Evolutionary conservation across 2,113 vertebrate species (phyloP).

Genomic region (Lipophrys pholis): DNA sequence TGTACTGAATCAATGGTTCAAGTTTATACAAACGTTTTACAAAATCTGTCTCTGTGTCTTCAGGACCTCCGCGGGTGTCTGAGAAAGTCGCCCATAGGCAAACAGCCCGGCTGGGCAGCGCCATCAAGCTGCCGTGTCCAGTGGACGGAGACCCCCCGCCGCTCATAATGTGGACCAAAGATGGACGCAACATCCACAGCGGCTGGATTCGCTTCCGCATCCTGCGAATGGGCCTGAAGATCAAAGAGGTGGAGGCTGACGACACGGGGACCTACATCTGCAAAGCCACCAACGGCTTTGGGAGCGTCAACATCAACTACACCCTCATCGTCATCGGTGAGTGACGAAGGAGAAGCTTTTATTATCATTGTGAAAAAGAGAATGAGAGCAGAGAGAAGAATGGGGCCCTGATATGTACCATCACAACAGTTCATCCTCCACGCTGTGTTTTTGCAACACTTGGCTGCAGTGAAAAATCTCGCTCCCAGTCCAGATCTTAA

Average conservation of each 20-base stretch:
- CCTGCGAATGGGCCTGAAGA: conserved; percentile 92
- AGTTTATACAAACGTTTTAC: no score
- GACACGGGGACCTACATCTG: conserved; percentile 95
- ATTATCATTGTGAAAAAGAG: conserved; percentile 4
- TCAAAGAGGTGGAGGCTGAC: conserved; percentile 94
- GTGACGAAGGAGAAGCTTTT: conserved; percentile 52
- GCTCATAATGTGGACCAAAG: conserved; percentile 98
- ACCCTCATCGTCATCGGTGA: conserved; percentile 95
- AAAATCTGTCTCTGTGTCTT: conserved; percentile 9
- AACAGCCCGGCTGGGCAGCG: conserved; percentile 89
- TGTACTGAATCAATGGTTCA: no score
- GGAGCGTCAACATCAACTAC: conserved; percentile 97
- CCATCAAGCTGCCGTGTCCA: conserved; percentile 92
- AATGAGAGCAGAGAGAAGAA: conserved; percentile 8
- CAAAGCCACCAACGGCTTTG: conserved; percentile 98
- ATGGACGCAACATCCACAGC: conserved; percentile 93
- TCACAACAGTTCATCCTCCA: conserved; percentile 13
- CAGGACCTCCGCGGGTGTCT: conserved; percentile 92
- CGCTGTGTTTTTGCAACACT: conserved; percentile 25
- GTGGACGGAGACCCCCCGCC: conserved; percentile 96
- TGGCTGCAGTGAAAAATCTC: conserved; percentile 29
- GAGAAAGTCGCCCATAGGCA: conserved; percentile 93
- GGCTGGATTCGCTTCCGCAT: conserved; percentile 96
- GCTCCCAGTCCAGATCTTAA: conserved; percentile 49
- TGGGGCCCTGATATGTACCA: conserved; percentile 31